Base-by-base conservation (phyloP, 2,113 vertebrate species). In the Cryptomyrus ogoouensis region DNA sequence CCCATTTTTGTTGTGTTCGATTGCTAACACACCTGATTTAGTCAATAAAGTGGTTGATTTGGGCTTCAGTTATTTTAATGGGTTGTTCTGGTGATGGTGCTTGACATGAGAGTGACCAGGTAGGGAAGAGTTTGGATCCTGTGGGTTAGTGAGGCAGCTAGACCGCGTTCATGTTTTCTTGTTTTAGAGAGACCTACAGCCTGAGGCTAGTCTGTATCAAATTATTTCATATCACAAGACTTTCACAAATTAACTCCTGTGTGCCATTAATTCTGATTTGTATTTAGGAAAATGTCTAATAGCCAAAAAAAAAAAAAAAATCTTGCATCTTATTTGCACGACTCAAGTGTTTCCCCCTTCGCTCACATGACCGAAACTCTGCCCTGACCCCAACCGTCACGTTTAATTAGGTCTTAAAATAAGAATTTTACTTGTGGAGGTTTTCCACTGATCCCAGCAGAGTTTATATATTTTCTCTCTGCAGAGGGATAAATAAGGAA, bases 401-500 rank as follows among this genome's bases (percentile, higher is more conserved):
- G 8, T 10, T 84, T 46, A 84, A 46, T 84, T 84, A 46, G 21
- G 83, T 21, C 44, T 44, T 84, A 47, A 84, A 44, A 47, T 46
- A 21, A 84, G 44, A 24, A 84, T 42, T 47, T 44, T 2, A 12
- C 44, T 47, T 47, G 39, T 84, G 83, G 8, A 24, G 44, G 19
- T 84, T 84, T 46, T 46, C 3, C 9, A 47, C 21, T 47, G 7
- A 13, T 87, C 50, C n/a, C 47, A 53, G 50, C 21, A 35, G 49
- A 56, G 85, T 53, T 27, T 50, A 47, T 86, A 70, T 95, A 96
- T 94, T 93, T 96, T 95, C 95, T 95, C 95, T 93, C 95, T 95
- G 92, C 93, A 92, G 93, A 95, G 95, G 91, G 91, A 92, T 92
- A 91, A 90, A 94, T 90, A 90, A 42, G 62, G 84, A 89, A 90